phyloP scores from a whole-genome alignment of 1,140 invertebrate species.

The Bicyclus anynana region DNA sequence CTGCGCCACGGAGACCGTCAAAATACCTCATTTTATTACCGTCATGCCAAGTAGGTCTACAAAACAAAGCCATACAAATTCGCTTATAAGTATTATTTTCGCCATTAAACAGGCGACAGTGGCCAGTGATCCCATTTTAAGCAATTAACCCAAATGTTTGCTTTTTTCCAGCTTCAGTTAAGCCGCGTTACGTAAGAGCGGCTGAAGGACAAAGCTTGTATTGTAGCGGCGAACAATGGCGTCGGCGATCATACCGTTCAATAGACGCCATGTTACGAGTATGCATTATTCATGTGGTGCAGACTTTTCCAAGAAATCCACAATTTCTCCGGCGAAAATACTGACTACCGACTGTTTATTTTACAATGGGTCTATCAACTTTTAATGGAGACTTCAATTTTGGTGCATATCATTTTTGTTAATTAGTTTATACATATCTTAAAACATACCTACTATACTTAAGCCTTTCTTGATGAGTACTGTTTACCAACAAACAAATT shows the following conservation, averaged over 20 bases:
- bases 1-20: too few relatives aligned
- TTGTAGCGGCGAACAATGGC: slow-evolving; percentile 32
- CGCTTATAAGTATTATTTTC: background rate
- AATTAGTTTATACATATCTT: too few relatives aligned
- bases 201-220: slow-evolving; percentile 30
- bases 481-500: too few relatives aligned
- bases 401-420: background rate
- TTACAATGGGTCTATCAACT: background rate
- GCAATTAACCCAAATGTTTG: slow-evolving; percentile 26
- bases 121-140: slow-evolving; percentile 7
- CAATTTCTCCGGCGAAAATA: slow-evolving; percentile 6
- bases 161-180: slow-evolving; percentile 22
- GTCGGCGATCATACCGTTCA: slow-evolving; percentile 33
- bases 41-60: background rate
- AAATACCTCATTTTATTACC: too few relatives aligned
- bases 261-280: slow-evolving; percentile 25
- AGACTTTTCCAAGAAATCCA: slow-evolving; percentile 28
- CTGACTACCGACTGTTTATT: background rate
- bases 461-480: too few relatives aligned
- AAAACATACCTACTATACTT: too few relatives aligned
- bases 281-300: slow-evolving; percentile 34
- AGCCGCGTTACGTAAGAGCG: slow-evolving; percentile 23
- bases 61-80: background rate
- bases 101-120: slow-evolving; percentile 6
- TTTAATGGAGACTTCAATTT: background rate